A percentile compares a stretch with the other conserved stretches of the same genome.
phyloP scores from a whole-genome alignment of 2,113 vertebrate genomes.

The Saccopteryx leptura region DNA sequence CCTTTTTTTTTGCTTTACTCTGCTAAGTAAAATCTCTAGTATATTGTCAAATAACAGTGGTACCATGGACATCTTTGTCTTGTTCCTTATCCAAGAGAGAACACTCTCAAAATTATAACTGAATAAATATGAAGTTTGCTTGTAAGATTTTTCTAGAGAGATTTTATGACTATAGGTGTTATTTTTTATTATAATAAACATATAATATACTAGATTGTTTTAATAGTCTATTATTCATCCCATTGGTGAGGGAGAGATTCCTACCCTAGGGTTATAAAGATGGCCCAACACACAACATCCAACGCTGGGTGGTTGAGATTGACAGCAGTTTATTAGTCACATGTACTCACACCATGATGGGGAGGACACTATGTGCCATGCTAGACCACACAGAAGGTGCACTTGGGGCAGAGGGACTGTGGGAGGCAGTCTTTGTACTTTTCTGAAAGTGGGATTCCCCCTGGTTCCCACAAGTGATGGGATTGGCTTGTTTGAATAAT shows the following conservation, averaged over 20 bases:
- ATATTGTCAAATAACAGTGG: background rate
- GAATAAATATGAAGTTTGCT: background rate
- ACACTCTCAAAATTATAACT: background rate
- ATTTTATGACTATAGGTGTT: background rate
- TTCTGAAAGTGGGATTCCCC: background rate
- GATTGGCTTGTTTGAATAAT: constrained; percentile 25
- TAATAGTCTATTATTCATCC: background rate
- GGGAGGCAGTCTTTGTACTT: background rate
- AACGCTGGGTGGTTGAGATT: background rate
- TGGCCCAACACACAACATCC: background rate
- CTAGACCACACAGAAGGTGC: background rate
- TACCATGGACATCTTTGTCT: background rate
- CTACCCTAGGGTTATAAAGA: background rate
- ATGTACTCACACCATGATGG: background rate
- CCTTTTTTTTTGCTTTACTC: background rate
- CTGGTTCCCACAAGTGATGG: background rate
- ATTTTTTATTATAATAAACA: background rate
- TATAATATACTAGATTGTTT: background rate
- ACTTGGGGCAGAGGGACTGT: background rate
- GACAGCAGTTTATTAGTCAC: background rate
- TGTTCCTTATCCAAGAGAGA: background rate
- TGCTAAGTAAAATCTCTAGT: background rate
- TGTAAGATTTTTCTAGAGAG: background rate
- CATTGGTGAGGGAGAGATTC: background rate
- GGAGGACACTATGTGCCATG: background rate